Evolutionary conservation across 2,113 vertebrate species (phyloP), one percentile per base, ranked within the genome.

Genomic region (Arvicanthis niloticus): DNA sequence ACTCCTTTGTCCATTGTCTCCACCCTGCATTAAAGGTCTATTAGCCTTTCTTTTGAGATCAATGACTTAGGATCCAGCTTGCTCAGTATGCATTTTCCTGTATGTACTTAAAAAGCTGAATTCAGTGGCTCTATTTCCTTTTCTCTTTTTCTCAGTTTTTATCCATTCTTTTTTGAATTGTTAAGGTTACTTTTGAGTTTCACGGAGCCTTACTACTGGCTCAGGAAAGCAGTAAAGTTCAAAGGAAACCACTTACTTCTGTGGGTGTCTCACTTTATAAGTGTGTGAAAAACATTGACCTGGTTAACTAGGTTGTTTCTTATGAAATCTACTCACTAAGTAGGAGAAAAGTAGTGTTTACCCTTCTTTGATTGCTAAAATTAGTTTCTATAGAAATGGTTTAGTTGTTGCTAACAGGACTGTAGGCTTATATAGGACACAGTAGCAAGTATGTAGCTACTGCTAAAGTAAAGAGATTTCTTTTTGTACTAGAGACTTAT

Each of bases 401-500:
- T 96, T 94, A 77, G 53, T 89, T 97, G 92, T 97, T 58, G 40
- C 86, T 93, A 88, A 89, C 95, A 98, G 70, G 84, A 96, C 93
- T 89, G 62, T 0, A 40, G 78, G 67, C 89, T 97, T 89, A 91
- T 90, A 81, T 87, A 60, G 93, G 89, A 97, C 96, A 96, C 45
- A 88, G 96, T 94, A 95, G 86, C 73, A 90, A 97, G 93, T 90
- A 96, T 85, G 98, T 96, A 98, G 97, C 96, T 98, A 97, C 98
- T 98, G 96, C 97, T 98, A 95, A 98, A 98, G 98, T 92, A 96
- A 98, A 98, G 92, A 97, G 98, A 97, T 96, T 97, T 87, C 97
- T 98, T 98, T 98, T 98, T 98, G 91, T 98, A 77, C 92, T 97
- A 58, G 65, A 95, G 92, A 97, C 97, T 98, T 98, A 97, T 97